Evolutionary conservation across 2,113 vertebrate genomes (phyloP).

Genomic region (Melierax canorus): DNA sequence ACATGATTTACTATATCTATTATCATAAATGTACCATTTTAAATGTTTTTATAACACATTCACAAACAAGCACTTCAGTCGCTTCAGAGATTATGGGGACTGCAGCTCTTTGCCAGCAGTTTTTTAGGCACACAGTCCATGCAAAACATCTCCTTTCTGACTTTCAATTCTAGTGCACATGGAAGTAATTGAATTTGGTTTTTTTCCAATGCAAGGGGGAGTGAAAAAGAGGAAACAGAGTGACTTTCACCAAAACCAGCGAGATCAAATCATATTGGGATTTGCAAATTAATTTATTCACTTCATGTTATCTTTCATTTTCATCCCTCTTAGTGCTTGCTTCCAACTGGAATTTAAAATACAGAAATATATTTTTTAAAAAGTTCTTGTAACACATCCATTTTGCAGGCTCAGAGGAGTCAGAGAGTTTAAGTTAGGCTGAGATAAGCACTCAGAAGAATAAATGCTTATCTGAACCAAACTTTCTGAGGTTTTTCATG

Average conservation of each 20-base stretch:
- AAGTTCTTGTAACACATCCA: not conserved
- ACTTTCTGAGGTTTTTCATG: not conserved
- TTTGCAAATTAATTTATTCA: not conserved
- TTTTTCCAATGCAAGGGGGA: not conserved
- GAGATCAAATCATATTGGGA: not conserved
- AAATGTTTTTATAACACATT: not conserved
- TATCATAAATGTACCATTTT: not conserved
- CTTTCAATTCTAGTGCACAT: not conserved
- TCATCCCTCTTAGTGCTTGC: not conserved
- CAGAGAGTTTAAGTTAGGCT: not conserved
- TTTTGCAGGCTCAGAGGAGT: not conserved
- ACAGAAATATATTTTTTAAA: not conserved
- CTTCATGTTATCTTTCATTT: not conserved
- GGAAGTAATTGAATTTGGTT: not conserved
- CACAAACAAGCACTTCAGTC: not conserved
- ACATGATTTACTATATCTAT: not conserved
- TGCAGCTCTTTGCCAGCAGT: not conserved
- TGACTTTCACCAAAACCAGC: not conserved
- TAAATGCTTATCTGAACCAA: not conserved
- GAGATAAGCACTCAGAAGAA: slow-evolving; percentile 18
- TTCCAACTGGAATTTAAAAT: not conserved
- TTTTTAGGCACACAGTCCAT: not conserved
- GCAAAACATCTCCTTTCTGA: not conserved
- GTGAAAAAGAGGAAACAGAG: not conserved
- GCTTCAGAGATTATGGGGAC: not conserved